Percentiles rank a stretch among this genome's conserved stretches.
Conservation (phyloP, 2,113 vertebrate genomes). For the Ochotona curzoniae region DNA sequence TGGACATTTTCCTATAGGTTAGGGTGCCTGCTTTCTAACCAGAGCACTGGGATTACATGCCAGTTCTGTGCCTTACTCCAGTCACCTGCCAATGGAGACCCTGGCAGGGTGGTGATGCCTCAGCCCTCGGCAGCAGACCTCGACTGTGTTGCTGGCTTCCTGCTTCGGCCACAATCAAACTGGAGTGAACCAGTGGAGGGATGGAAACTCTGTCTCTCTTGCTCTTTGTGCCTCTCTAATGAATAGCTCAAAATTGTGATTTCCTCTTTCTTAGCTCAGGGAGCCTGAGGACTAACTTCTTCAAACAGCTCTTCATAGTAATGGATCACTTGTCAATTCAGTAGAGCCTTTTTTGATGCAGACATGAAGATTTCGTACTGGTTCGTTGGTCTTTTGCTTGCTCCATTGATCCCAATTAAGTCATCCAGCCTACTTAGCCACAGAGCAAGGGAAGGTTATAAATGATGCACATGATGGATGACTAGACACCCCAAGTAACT, state of each 20-base stretch:
- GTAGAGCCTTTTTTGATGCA: slow-evolving; percentile 70
- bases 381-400: slow-evolving; percentile 83
- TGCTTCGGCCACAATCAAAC: too few relatives aligned
- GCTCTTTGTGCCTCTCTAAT: too few relatives aligned
- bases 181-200: too few relatives aligned
- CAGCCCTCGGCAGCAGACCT: too few relatives aligned
- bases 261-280: slow-evolving; percentile 4
- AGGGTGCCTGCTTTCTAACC: too few relatives aligned
- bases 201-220: too few relatives aligned
- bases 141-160: too few relatives aligned
- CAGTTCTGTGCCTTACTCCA: too few relatives aligned
- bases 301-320: slow-evolving; percentile 56
- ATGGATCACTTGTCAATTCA: slow-evolving; percentile 67
- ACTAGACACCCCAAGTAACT: not conserved
- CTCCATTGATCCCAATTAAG: slow-evolving; percentile 87
- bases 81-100: too few relatives aligned
- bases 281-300: slow-evolving; percentile 38
- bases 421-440: slow-evolving; percentile 80
- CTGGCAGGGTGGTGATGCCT: too few relatives aligned
- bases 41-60: too few relatives aligned
- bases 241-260: not conserved
- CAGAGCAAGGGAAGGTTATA: slow-evolving; percentile 77
- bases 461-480: slow-evolving; percentile 81
- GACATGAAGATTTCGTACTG: slow-evolving; percentile 75
- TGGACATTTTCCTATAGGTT: too few relatives aligned